These are phyloP conservation scores for Bombus superbus DNA, from an alignment of 1,140 invertebrate genomes.

Conservation along the genomic window DNA sequence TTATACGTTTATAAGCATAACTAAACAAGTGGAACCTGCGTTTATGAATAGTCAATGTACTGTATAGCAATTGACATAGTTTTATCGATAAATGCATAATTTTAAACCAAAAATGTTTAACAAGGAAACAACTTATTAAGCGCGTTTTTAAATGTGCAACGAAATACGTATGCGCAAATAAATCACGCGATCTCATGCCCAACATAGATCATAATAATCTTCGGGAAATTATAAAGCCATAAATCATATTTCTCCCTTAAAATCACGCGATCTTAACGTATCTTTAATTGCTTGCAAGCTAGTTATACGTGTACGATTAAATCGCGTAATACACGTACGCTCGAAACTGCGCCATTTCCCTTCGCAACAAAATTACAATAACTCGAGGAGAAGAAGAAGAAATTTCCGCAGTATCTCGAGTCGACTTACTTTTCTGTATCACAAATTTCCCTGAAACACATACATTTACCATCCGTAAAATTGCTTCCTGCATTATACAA, in stretches of 20 bases:
- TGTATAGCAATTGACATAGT: not conserved
- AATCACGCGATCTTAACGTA: not conserved
- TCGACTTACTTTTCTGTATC: not conserved
- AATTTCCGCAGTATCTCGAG: not conserved
- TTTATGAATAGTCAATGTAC: not conserved
- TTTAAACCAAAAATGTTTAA: not conserved
- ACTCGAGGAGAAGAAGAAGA: not conserved
- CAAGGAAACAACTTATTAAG: not conserved
- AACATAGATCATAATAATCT: not conserved
- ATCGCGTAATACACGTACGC: not conserved
- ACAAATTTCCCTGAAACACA: not conserved
- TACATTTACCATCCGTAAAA: slow-evolving; percentile 1
- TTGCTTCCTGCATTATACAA: not conserved
- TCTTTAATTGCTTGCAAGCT: not conserved
- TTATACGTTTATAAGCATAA: too few species aligned
- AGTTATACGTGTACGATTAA: not conserved
- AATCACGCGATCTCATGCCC: not conserved
- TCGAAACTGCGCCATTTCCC: not conserved
- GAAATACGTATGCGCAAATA: not conserved
- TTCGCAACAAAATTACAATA: not conserved
- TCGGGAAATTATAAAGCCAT: not conserved
- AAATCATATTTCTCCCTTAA: not conserved
- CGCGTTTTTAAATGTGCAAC: not conserved
- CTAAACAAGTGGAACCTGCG: too few species aligned
- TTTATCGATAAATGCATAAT: not conserved